These are phyloP conservation scores for Aulostomus chinensis DNA, from an alignment of 2,797 vertebrate genomes.

Conservation along the genomic window DNA sequence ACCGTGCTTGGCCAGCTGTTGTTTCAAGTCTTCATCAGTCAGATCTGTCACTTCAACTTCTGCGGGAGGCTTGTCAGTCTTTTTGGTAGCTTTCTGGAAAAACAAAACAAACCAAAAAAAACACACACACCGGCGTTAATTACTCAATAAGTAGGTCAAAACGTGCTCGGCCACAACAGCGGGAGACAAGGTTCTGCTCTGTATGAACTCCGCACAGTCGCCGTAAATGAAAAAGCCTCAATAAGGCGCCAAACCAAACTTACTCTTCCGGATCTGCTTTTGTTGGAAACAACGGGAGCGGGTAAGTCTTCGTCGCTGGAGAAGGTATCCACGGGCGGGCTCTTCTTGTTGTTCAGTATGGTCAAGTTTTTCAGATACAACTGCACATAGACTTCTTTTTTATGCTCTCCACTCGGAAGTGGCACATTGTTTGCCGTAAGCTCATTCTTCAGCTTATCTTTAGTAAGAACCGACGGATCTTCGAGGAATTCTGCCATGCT, in stretches of 20 bases:
- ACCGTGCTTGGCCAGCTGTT: conserved; percentile 87
- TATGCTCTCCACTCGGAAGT: conserved; percentile 90
- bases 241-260: conserved; percentile 39
- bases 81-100: conserved; percentile 92
- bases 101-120: too few species aligned
- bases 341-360: conserved; percentile 81
- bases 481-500: conserved; percentile 90
- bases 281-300: conserved; percentile 80
- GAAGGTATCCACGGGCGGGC: conserved; percentile 81
- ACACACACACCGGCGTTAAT: too few species aligned
- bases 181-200: too few species aligned
- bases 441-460: conserved; percentile 94
- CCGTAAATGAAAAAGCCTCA: background rate
- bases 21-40: conserved; percentile 87
- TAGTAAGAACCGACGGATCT: conserved; percentile 92
- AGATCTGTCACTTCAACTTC: conserved; percentile 86
- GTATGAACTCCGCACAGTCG: too few species aligned
- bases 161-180: too few species aligned
- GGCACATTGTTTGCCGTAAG: conserved; percentile 90
- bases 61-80: conserved; percentile 89
- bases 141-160: too few species aligned
- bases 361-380: conserved; percentile 91
- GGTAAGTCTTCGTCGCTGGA: conserved; percentile 92
- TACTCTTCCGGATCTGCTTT: conserved; percentile 84
- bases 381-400: conserved; percentile 94